Conservation (phyloP, 2,797 vertebrate genomes). For the Neoniphon sammara region DNA sequence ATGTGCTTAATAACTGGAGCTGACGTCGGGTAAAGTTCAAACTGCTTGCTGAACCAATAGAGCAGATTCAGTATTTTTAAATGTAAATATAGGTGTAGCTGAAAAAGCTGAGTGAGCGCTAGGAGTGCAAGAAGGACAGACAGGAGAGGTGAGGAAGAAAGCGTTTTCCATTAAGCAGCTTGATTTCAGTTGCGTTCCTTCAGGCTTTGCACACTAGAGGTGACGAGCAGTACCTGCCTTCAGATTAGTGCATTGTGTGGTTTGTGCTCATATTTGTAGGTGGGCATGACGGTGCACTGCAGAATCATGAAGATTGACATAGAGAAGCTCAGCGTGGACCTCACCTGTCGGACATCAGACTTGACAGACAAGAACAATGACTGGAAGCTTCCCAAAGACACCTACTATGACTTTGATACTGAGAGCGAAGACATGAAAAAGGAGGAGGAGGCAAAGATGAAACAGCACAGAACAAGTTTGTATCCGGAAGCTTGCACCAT, state of each 20-base stretch:
- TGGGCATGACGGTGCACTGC: slow-evolving; percentile 93
- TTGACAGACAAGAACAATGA: slow-evolving; percentile 91
- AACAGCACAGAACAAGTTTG: slow-evolving; percentile 91
- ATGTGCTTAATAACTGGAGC: not conserved
- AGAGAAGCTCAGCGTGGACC: slow-evolving; percentile 91
- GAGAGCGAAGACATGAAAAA: slow-evolving; percentile 88
- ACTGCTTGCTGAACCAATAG: too few species aligned
- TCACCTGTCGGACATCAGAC: slow-evolving; percentile 91
- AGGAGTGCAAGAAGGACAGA: not conserved
- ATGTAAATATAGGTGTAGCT: not conserved
- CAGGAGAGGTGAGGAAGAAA: not conserved
- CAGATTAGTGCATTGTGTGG: not conserved
- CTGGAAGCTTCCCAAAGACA: slow-evolving; percentile 91
- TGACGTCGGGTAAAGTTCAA: too few species aligned
- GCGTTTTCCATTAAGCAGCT: not conserved
- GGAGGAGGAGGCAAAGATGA: slow-evolving; percentile 89
- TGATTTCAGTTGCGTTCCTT: not conserved
- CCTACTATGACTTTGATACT: slow-evolving; percentile 89
- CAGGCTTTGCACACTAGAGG: slow-evolving; percentile 49
- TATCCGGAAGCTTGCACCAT: slow-evolving; percentile 11
- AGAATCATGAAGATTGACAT: slow-evolving; percentile 94
- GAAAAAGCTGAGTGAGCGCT: not conserved
- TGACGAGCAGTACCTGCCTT: slow-evolving; percentile 17
- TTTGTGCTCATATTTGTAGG: slow-evolving; percentile 72
- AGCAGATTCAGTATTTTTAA: not conserved